These are phyloP conservation scores for Sarcophaga rosellei DNA, from an alignment of 2,888 invertebrate genomes.

Conservation along the genomic window DNA sequence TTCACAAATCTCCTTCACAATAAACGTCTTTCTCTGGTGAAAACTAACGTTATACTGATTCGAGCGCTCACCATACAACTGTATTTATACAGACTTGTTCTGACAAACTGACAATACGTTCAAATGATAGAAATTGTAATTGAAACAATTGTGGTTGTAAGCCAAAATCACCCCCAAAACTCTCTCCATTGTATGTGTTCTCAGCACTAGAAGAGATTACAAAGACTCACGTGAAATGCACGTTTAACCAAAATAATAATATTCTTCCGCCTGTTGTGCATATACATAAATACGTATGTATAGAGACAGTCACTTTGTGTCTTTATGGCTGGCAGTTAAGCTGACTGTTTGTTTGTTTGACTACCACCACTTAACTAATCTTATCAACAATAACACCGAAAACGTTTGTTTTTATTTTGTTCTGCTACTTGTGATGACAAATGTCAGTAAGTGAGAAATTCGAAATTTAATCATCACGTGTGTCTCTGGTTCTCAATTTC, in stretches of 20 bases:
- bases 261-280: slow-evolving; percentile 53
- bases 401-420: slow-evolving; percentile 40
- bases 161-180: slow-evolving; percentile 50
- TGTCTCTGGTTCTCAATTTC: slow-evolving; percentile 17
- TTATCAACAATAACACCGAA: slow-evolving; percentile 59
- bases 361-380: slow-evolving; percentile 63
- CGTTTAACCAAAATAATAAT: slow-evolving; percentile 59
- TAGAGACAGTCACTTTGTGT: slow-evolving; percentile 28
- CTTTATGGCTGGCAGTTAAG: not conserved
- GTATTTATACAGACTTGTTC: slow-evolving; percentile 62
- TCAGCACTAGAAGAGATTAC: not conserved
- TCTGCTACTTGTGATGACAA: slow-evolving; percentile 59
- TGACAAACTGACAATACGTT: slow-evolving; percentile 1
- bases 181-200: slow-evolving; percentile 1
- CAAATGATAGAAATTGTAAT: slow-evolving; percentile 59
- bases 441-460: slow-evolving; percentile 42
- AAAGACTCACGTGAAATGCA: slow-evolving; percentile 65
- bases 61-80: slow-evolving; percentile 20
- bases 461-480: slow-evolving; percentile 56
- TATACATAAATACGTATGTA: not conserved
- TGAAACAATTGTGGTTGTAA: slow-evolving; percentile 68
- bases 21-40: slow-evolving; percentile 46
- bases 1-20: not conserved
- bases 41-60: slow-evolving; percentile 54
- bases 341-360: slow-evolving; percentile 23